phyloP scores from a whole-genome alignment of 1,140 invertebrate species.

The Drosophila simulans region DNA sequence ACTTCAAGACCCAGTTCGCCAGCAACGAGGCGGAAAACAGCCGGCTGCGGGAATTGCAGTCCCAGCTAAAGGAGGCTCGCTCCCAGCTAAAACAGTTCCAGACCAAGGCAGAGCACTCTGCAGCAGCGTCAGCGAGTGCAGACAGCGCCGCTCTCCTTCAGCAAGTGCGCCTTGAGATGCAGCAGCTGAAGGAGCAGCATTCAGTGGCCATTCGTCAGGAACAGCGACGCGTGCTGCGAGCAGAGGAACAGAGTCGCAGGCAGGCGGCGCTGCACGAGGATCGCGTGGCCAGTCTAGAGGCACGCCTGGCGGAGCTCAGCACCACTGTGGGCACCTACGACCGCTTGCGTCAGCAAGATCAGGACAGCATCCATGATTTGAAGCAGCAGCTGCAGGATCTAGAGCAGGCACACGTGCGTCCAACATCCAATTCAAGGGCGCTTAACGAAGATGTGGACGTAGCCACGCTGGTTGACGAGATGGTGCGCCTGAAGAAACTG shows the following conservation, averaged over 20 bases:
- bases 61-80: conserved; percentile 88
- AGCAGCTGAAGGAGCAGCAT: conserved; percentile 89
- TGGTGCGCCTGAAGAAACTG: conserved; percentile 86
- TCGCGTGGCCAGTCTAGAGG: conserved; percentile 91
- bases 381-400: conserved; percentile 85
- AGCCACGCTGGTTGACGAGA: conserved; percentile 85
- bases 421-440: background rate
- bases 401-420: conserved; percentile 35
- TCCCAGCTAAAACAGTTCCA: conserved; percentile 87
- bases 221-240: conserved; percentile 85
- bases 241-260: conserved; percentile 89
- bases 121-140: conserved; percentile 58
- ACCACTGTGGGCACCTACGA: conserved; percentile 92
- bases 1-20: conserved; percentile 85
- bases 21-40: conserved; percentile 70
- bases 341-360: conserved; percentile 89
- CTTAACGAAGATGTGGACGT: conserved; percentile 66
- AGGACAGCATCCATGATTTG: conserved; percentile 90
- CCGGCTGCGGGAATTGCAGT: conserved; percentile 85
- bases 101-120: conserved; percentile 44
- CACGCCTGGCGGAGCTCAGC: conserved; percentile 91
- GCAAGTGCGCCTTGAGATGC: conserved; percentile 90
- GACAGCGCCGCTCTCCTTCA: conserved; percentile 87
- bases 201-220: conserved; percentile 86
- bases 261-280: conserved; percentile 90